Evolutionary conservation across 1,140 invertebrate genomes (phyloP).

Genomic region (Drosophila murphyi): DNA sequence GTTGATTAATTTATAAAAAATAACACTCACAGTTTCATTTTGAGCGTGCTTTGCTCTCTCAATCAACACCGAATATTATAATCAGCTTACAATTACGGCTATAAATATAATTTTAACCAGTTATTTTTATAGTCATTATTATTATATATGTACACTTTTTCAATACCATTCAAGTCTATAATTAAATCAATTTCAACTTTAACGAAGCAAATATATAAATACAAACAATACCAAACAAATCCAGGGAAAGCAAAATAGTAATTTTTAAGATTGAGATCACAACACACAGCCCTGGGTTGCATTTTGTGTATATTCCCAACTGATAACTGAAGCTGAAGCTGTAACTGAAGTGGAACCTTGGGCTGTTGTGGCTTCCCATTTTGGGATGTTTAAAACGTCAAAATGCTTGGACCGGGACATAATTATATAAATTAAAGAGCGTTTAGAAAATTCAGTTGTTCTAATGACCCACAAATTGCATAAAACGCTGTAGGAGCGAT

Average conservation of each 20-base stretch:
- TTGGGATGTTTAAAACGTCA: slow-evolving; percentile 29
- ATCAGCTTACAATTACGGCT: no score
- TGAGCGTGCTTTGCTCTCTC: no score
- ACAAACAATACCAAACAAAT: no score
- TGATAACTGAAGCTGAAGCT: no score
- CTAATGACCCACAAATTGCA: slow-evolving; percentile 72
- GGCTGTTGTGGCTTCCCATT: slow-evolving; percentile 31
- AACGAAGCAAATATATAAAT: background rate
- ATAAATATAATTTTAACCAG: no score
- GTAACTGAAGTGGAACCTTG: background rate
- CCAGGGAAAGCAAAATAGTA: background rate
- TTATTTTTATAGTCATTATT: no score
- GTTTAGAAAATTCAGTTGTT: slow-evolving; percentile 67
- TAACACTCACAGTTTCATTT: no score
- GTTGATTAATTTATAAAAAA: no score
- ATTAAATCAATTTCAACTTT: no score
- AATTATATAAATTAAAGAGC: slow-evolving; percentile 73
- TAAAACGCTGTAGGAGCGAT: slow-evolving; percentile 29
- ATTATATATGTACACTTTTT: no score
- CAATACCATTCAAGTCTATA: no score
- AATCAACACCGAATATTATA: no score
- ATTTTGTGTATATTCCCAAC: slow-evolving; percentile 12
- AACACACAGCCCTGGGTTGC: slow-evolving; percentile 42
- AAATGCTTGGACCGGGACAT: slow-evolving; percentile 42
- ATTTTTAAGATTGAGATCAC: slow-evolving; percentile 20